Conservation (phyloP, 1,140 invertebrate genomes). For the Melanaphis sacchari region DNA sequence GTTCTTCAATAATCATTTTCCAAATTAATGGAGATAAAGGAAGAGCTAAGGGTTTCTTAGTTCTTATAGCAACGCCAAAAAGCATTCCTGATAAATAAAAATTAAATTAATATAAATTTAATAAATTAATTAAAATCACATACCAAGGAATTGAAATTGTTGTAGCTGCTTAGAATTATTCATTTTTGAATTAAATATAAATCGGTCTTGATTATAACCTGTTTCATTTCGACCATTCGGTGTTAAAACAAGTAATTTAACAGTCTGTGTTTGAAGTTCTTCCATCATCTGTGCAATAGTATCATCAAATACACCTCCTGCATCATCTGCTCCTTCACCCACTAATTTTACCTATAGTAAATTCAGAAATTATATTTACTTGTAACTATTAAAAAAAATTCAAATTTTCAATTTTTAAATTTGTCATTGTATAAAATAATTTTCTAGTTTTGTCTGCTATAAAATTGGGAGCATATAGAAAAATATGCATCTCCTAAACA, state of each 20-base stretch:
- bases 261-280: conserved; percentile 67
- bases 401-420: not conserved
- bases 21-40: conserved; percentile 73
- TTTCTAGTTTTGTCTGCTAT: not conserved
- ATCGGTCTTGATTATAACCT: conserved; percentile 72
- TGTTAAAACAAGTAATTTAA: conserved; percentile 68
- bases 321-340: conserved; percentile 76
- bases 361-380: not conserved
- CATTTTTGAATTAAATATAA: conserved; percentile 71
- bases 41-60: conserved; percentile 71
- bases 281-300: conserved; percentile 76
- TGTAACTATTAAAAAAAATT: not conserved
- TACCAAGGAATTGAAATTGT: conserved; percentile 71
- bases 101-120: not conserved
- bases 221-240: conserved; percentile 69
- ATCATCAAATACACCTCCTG: conserved; percentile 76
- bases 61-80: conserved; percentile 70
- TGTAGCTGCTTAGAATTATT: conserved; percentile 64
- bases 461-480: too few species aligned
- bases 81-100: conserved; percentile 65
- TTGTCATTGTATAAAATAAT: not conserved
- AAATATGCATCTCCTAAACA: too few species aligned
- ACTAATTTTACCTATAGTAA: conserved; percentile 67
- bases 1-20: conserved; percentile 72
- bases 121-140: conserved; percentile 24